These are phyloP conservation scores for Phrynocephalus vlangalii DNA, from an alignment of 2,797 vertebrate species.

Conservation along the genomic window DNA sequence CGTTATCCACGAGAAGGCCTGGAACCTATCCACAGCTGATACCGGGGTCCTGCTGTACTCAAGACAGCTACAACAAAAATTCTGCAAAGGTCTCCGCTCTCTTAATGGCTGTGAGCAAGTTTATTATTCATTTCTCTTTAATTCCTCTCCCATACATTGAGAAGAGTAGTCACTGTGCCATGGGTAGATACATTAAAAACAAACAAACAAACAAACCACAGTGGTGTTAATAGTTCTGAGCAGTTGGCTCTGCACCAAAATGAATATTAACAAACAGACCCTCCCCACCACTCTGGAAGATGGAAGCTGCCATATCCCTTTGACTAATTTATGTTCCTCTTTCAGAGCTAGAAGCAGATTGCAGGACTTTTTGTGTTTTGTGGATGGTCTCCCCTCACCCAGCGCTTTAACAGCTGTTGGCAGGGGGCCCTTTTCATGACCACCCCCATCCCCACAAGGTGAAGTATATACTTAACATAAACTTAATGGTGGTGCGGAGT, in stretches of 20 bases:
- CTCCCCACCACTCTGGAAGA: not conserved
- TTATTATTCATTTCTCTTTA: not conserved
- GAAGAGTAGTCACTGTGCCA: not conserved
- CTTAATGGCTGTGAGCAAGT: not conserved
- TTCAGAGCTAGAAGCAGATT: not conserved
- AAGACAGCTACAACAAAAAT: not conserved
- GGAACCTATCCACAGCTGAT: no score
- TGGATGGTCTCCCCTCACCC: no score
- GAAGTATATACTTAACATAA: not conserved
- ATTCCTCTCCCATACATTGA: not conserved
- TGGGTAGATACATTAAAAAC: slow-evolving; percentile 3
- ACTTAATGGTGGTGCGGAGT: not conserved
- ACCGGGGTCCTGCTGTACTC: not conserved
- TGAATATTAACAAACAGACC: not conserved
- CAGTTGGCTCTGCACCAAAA: not conserved
- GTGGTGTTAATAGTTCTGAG: slow-evolving; percentile 1
- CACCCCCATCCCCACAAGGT: not conserved
- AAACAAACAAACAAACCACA: not conserved
- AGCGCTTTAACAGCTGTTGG: not conserved
- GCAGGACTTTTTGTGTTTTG: not conserved
- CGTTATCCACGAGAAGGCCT: no score
- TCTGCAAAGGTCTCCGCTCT: not conserved
- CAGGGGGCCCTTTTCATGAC: not conserved
- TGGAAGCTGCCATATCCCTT: not conserved
- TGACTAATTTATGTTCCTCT: not conserved